These are phyloP conservation scores for Loriculus beryllinus DNA, from an alignment of 2,797 vertebrate species.

Conservation along the genomic window DNA sequence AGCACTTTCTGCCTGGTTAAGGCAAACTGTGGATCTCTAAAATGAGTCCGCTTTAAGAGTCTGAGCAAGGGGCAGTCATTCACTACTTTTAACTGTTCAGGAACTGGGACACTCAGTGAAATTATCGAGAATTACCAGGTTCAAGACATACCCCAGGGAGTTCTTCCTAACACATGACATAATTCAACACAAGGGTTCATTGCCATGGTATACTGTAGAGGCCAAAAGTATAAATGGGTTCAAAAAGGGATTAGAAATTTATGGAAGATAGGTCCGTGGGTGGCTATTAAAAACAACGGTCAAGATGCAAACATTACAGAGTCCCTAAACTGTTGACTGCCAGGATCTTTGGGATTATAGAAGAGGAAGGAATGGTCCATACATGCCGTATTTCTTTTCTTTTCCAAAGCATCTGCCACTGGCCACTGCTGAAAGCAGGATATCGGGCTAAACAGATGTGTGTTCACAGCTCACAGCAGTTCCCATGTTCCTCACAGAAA, in stretches of 20 bases:
- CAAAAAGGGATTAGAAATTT: slow-evolving; percentile 35
- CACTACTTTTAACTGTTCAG: neutral
- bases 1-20: neutral
- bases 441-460: neutral
- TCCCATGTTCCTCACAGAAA: neutral
- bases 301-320: slow-evolving; percentile 1
- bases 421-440: neutral
- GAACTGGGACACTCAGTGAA: neutral
- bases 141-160: neutral
- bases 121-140: neutral
- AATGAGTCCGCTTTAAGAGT: neutral
- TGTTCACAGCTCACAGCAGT: neutral
- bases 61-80: neutral
- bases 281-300: neutral
- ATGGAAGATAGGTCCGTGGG: slow-evolving; percentile 1
- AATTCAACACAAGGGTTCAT: neutral
- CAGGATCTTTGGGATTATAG: neutral
- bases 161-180: neutral
- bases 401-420: slow-evolving; percentile 15
- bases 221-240: neutral
- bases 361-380: neutral
- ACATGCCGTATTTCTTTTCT: neutral
- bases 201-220: neutral
- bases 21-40: neutral
- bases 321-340: neutral